phyloP scores from a whole-genome alignment of 2,113 vertebrate genomes.

The Lamprotornis superbus region DNA sequence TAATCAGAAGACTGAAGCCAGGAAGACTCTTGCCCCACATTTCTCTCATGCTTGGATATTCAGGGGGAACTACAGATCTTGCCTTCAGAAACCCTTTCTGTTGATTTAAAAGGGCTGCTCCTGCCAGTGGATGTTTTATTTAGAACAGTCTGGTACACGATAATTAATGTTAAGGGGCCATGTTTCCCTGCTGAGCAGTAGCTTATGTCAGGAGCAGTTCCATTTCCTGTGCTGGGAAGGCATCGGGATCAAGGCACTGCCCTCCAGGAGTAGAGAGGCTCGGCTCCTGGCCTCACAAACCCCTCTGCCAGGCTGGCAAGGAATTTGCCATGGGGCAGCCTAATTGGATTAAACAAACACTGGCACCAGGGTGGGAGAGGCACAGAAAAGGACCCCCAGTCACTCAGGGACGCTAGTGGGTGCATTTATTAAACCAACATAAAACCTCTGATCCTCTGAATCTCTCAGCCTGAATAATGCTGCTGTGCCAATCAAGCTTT shows the following conservation, averaged over 20 bases:
- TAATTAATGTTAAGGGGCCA: slow-evolving; percentile 37
- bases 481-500: neutral
- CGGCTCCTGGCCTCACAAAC: neutral
- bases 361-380: neutral
- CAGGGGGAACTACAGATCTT: neutral
- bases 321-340: neutral
- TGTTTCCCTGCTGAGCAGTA: slow-evolving; percentile 36
- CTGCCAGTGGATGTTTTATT: slow-evolving; percentile 22
- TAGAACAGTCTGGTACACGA: neutral
- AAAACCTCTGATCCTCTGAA: neutral
- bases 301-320: neutral
- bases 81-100: neutral
- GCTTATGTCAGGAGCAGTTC: slow-evolving; percentile 1
- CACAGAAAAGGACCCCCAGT: neutral
- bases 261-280: neutral
- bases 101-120: slow-evolving; percentile 18
- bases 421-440: neutral
- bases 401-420: neutral
- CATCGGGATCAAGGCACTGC: neutral
- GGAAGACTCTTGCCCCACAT: neutral
- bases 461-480: neutral
- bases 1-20: neutral
- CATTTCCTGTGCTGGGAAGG: neutral
- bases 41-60: neutral
- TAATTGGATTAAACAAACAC: neutral